phyloP scores from a whole-genome alignment of 2,113 vertebrate species.

The Esox niger region DNA sequence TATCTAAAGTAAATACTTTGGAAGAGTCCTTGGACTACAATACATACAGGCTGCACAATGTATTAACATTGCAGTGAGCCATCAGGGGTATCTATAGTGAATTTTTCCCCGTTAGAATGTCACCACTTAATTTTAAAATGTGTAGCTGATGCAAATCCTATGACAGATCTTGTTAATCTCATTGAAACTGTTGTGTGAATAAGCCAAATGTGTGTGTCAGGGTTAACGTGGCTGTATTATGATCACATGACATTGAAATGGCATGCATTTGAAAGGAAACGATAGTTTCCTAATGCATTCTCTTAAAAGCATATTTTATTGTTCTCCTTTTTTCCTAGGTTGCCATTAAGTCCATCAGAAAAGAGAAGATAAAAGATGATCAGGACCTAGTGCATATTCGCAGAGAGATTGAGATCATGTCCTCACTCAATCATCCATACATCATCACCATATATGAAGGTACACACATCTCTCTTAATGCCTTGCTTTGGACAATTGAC shows the following conservation, averaged over 20 bases:
- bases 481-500: not conserved
- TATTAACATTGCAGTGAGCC: too few relatives aligned
- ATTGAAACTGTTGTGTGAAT: too few relatives aligned
- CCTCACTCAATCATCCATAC: constrained; percentile 92
- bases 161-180: too few relatives aligned
- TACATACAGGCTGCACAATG: too few relatives aligned
- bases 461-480: constrained; percentile 44
- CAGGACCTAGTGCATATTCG: constrained; percentile 92
- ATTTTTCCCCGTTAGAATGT: too few relatives aligned
- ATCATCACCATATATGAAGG: constrained; percentile 96
- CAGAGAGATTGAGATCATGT: constrained; percentile 98
- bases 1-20: too few relatives aligned
- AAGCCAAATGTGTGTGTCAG: not conserved
- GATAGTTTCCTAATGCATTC: not conserved
- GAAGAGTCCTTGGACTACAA: too few relatives aligned
- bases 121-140: too few relatives aligned
- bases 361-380: constrained; percentile 94
- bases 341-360: constrained; percentile 95
- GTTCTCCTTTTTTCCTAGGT: constrained; percentile 71
- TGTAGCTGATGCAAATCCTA: too few relatives aligned
- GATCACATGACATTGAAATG: constrained; percentile 1
- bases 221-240: not conserved
- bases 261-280: not conserved
- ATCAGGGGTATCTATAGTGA: too few relatives aligned
- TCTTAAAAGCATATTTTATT: not conserved